Percentiles rank a stretch among this genome's conserved stretches.
phyloP scores from a whole-genome alignment of 2,888 invertebrate genomes.

The Hypomecis punctinalis region DNA sequence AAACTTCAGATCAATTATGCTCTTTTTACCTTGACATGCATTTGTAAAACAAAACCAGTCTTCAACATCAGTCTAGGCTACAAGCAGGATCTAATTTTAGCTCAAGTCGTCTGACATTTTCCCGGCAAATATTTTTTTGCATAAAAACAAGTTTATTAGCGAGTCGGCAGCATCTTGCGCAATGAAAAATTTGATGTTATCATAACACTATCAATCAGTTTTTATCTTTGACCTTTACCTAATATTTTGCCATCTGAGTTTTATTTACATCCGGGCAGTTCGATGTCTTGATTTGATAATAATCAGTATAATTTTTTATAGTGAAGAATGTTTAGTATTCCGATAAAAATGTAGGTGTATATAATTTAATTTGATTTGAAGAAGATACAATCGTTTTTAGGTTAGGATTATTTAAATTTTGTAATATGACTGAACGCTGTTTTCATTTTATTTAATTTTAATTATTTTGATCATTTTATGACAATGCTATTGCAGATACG shows the following conservation, averaged over 20 bases:
- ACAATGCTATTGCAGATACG: too few relatives aligned
- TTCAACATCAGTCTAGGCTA: neutral
- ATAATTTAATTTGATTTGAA: too few relatives aligned
- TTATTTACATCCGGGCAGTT: conserved; percentile 4
- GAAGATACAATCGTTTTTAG: too few relatives aligned
- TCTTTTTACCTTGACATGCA: neutral
- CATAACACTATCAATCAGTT: conserved; percentile 3
- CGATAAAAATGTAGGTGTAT: too few relatives aligned
- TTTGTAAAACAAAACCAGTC: neutral
- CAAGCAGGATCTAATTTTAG: neutral
- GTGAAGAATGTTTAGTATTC: too few relatives aligned
- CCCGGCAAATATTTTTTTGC: conserved; percentile 9
- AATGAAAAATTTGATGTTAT: conserved; percentile 7
- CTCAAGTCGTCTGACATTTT: conserved; percentile 5
- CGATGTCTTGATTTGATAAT: neutral
- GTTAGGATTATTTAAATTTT: too few relatives aligned
- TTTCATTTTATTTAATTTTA: too few relatives aligned
- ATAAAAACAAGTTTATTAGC: neutral
- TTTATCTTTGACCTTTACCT: conserved; percentile 12
- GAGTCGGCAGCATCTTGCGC: neutral
- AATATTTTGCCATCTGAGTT: neutral
- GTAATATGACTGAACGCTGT: too few relatives aligned
- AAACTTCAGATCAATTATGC: too few relatives aligned
- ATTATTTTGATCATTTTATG: too few relatives aligned
- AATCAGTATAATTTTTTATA: too few relatives aligned